Percentiles rank a stretch among this genome's conserved stretches.
Conservation (phyloP, 1,140 invertebrate species). For the Pararge aegeria region DNA sequence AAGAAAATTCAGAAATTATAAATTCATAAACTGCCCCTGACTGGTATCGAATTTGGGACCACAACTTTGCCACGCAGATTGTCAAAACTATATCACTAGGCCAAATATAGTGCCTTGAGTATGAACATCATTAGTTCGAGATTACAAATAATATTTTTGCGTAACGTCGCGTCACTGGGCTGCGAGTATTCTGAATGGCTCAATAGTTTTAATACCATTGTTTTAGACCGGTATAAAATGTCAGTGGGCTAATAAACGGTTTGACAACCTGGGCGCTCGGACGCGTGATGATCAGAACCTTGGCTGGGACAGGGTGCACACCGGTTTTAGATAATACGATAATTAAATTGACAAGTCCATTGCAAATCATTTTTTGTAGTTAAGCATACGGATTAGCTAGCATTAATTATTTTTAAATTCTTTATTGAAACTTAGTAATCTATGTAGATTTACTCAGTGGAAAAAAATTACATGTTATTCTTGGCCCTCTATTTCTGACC, state of each 20-base stretch:
- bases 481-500: no score
- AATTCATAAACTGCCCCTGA: no score
- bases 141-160: not conserved
- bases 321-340: conserved; percentile 8
- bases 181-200: not conserved
- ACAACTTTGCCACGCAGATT: no score
- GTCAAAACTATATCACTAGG: no score
- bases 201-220: conserved; percentile 13
- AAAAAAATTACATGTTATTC: no score
- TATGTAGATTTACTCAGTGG: no score
- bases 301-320: conserved; percentile 5
- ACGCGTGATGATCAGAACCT: conserved; percentile 16
- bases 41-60: no score
- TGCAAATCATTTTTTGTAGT: not conserved
- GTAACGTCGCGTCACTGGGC: not conserved
- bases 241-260: conserved; percentile 17
- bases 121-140: no score
- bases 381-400: not conserved
- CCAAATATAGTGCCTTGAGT: no score
- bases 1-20: no score
- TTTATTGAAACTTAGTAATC: no score
- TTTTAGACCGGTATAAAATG: conserved; percentile 20
- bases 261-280: conserved; percentile 2
- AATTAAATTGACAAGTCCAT: conserved; percentile 7
- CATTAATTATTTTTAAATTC: no score